Evolutionary conservation across 2,113 vertebrate species (phyloP), one percentile per base, ranked within the genome.

Genomic region (Panthera tigris): DNA sequence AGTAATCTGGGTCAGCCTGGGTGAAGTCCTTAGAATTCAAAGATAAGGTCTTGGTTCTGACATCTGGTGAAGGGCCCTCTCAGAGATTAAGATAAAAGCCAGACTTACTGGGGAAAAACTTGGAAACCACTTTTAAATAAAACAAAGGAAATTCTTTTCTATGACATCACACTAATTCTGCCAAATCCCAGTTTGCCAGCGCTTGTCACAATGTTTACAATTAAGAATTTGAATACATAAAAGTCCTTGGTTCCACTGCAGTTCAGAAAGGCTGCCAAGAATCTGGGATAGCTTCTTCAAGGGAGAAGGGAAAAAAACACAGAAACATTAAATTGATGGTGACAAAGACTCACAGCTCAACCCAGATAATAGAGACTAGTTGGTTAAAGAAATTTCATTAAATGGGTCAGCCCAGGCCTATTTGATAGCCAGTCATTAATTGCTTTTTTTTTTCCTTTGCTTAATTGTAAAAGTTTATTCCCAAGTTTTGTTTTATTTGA

Each of bases 111-210:
- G 23, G 36, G 84, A 79, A 78, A 95, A 95, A 96, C 95, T 97
- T 96, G 95, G 97, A 97, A 97, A 68, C 18, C 39, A 85, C 69
- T 94, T 89, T 95, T 73, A 95, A 97, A 93, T 93, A 96, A 97
- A 97, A 97, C 96, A 98, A 98, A 98, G 61, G 91, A 82, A 96
- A 97, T 97, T 96, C 57, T 94, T 96, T 89, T 94, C 81, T 81
- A 95, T 97, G 97, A 98, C 86, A 82, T 97, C 97, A 98, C 52
- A 39, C 21, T 7, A 88, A 21, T 74, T 96, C 96, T 97, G 95
- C 95, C 97, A 97, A 79, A 74, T 89, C 29, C 45, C 13, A 66
- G 50, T 95, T 89, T 95, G 91, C 96, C 93, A 94, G 14, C 21
- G 31, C 92, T 90, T 96, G 96, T 97, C 91, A 96, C 91, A 95